These are phyloP conservation scores for Equus przewalskii DNA, from an alignment of 2,113 vertebrate genomes.

Conservation along the genomic window DNA sequence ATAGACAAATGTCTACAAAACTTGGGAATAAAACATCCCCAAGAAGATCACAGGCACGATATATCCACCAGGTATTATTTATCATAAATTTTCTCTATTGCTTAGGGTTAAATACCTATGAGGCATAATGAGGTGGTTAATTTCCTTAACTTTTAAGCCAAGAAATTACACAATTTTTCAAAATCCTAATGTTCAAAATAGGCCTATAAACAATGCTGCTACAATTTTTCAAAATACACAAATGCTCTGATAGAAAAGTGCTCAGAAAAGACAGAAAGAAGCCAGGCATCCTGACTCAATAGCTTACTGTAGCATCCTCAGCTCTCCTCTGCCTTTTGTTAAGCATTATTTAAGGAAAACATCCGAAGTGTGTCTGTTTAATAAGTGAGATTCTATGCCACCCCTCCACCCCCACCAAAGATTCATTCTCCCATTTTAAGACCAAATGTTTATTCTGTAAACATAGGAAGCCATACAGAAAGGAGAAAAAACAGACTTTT, in stretches of 20 bases:
- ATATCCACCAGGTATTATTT: not conserved
- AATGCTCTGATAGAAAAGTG: slow-evolving; percentile 15
- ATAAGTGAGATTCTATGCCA: slow-evolving; percentile 34
- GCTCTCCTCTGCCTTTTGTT: not conserved
- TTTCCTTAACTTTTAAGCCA: slow-evolving; percentile 15
- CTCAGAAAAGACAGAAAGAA: not conserved
- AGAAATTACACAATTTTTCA: not conserved
- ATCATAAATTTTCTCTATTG: not conserved
- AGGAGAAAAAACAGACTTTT: not conserved
- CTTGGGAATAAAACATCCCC: not conserved
- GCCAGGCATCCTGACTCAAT: not conserved
- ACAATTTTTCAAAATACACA: slow-evolving; percentile 38
- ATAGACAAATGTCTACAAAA: not conserved
- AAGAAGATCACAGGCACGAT: slow-evolving; percentile 17
- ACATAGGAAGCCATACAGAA: slow-evolving; percentile 24
- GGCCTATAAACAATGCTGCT: not conserved
- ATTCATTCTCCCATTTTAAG: slow-evolving; percentile 25
- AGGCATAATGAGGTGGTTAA: not conserved
- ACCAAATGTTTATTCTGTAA: not conserved
- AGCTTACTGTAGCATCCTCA: not conserved
- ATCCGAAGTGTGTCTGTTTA: not conserved
- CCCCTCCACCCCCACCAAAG: not conserved
- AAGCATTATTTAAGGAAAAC: slow-evolving; percentile 27
- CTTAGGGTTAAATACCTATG: not conserved
- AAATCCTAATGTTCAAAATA: slow-evolving; percentile 15